Base-by-base conservation (phyloP, 2,113 vertebrate species). In the Rousettus leschenaultii region DNA sequence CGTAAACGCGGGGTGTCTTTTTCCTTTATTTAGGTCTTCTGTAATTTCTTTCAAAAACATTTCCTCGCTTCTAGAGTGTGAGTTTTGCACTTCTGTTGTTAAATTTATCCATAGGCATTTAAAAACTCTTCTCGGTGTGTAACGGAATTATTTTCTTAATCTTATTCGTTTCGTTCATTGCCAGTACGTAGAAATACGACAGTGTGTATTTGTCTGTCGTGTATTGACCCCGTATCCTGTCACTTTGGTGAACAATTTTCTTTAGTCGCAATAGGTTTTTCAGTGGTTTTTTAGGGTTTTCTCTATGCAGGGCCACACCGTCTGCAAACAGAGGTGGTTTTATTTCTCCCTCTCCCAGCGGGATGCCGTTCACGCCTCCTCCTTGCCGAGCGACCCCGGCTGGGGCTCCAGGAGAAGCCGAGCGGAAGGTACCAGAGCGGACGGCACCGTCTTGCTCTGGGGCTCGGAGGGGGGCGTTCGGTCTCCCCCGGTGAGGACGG, bases 401-500 rank as follows among this genome's bases (percentile, higher is more conserved):
- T 0, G 0, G 12, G 7, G 2, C 61, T 82, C 15, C 43, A 22
- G 43, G 0, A 22, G 21, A 13, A 1, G 2, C n/a, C 43, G 1
- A 22, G 38, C 5, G 16, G 2, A 12, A 33, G 13, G 9, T 2
- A 6, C 28, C 2, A 68, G 63, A 24, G 61, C 4, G 1, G 66
- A 24, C 48, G 0, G 6, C 21, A 33, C 0, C 0, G 0, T 18
- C 33, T 16, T 28, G 11, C 5, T 40, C 19, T 57, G 5, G 38
- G 3, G 21, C 63, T 51, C 4, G 3, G 2, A 48, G 38, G 35
- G 7, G 2, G 5, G 10, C 53, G 0, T 9, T 5, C 14, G 1
- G 28, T 45, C 38, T 12, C 6, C 26, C 38, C n/a, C 26, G 3
- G 1, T 2, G 30, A 24, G 6, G 21, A 0, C 0, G 7, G 7